Evolutionary conservation across 2,797 vertebrate genomes (phyloP).

Genomic region (Cyclura pinguis): DNA sequence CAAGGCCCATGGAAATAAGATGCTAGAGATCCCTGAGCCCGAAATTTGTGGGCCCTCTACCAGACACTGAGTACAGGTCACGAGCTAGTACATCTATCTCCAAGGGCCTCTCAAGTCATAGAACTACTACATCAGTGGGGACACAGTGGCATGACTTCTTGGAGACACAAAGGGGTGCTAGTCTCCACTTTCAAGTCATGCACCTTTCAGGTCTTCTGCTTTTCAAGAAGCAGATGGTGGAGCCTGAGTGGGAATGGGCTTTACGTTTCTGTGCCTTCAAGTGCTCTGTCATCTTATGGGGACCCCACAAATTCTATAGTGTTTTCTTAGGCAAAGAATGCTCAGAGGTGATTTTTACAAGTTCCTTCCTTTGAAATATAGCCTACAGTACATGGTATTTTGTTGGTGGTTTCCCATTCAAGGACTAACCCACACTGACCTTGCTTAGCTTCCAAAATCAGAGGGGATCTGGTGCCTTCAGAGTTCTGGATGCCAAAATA

Average conservation of each 20-base stretch:
- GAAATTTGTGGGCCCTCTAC: not conserved
- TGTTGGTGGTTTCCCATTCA: too few species aligned
- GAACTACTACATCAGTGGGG: not conserved
- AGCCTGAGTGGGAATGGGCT: not conserved
- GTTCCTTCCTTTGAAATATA: too few species aligned
- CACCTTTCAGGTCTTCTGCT: not conserved
- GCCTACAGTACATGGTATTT: too few species aligned
- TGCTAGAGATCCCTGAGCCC: too few species aligned
- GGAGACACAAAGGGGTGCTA: not conserved
- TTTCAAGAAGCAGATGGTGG: not conserved
- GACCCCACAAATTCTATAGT: too few species aligned
- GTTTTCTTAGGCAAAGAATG: too few species aligned
- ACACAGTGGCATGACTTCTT: not conserved
- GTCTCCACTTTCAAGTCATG: not conserved
- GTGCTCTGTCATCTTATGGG: too few species aligned
- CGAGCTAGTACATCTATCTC: not conserved
- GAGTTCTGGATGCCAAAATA: not conserved
- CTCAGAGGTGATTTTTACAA: too few species aligned
- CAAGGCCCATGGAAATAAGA: not conserved
- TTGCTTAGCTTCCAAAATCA: too few species aligned
- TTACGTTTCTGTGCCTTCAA: too few species aligned
- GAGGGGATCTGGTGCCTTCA: not conserved
- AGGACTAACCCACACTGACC: too few species aligned
- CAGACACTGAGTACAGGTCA: not conserved
- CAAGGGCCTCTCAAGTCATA: not conserved